A percentile compares a stretch with the other conserved stretches of the same genome.
Evolutionary conservation across 2,797 vertebrate genomes (phyloP).

Genomic region (Coccyzus lansbergi): DNA sequence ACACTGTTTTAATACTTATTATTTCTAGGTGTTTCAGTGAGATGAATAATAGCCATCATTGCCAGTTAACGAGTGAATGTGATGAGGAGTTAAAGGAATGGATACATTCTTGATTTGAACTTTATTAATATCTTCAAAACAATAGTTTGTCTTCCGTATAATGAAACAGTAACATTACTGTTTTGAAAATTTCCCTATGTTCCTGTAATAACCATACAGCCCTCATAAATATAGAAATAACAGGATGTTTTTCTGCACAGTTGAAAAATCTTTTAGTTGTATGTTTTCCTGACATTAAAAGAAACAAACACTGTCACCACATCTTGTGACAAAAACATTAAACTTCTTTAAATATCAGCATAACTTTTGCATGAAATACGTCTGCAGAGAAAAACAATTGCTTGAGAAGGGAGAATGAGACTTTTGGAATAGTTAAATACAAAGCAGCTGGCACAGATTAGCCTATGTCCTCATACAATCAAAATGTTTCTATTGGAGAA

Average conservation of each 20-base stretch:
- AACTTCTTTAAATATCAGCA: constrained; percentile 36
- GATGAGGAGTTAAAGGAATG: not conserved
- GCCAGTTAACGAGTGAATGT: not conserved
- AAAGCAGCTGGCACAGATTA: constrained; percentile 64
- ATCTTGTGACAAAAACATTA: constrained; percentile 33
- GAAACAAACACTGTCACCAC: not conserved
- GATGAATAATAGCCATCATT: not conserved
- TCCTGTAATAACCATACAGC: not conserved
- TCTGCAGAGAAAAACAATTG: constrained; percentile 17
- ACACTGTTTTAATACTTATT: not conserved
- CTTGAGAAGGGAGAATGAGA: constrained; percentile 21
- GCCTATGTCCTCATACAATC: constrained; percentile 69
- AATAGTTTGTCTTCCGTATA: not conserved
- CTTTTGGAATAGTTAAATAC: constrained; percentile 31
- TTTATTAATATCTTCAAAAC: not conserved
- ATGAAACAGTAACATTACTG: not conserved
- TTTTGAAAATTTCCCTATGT: not conserved
- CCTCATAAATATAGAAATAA: not conserved
- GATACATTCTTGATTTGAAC: not conserved
- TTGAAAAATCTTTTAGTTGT: not conserved
- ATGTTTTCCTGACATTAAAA: not conserved
- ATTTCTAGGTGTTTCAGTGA: not conserved
- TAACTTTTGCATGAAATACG: constrained; percentile 65
- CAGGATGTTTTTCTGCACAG: not conserved
- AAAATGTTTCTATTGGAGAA: constrained; percentile 67